These are phyloP conservation scores for Plestiodon gilberti DNA, from an alignment of 2,113 vertebrate species.

Conservation along the genomic window DNA sequence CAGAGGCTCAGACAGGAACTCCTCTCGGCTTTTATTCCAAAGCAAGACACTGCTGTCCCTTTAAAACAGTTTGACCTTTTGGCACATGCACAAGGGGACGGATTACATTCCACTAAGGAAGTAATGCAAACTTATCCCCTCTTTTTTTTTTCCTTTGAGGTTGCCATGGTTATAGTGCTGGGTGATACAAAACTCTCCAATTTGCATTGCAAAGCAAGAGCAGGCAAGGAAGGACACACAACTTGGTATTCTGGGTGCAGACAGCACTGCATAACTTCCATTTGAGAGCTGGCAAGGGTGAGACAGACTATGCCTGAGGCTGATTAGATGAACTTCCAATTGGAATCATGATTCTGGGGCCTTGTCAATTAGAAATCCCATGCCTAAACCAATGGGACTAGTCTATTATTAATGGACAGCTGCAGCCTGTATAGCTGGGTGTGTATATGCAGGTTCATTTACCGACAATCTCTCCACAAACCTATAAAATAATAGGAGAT, in stretches of 20 bases:
- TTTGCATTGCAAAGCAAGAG: slow-evolving; percentile 81
- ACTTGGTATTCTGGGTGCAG: slow-evolving; percentile 65
- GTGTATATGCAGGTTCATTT: background rate
- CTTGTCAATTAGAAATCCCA: background rate
- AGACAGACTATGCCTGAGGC: background rate
- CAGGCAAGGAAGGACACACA: slow-evolving; percentile 64
- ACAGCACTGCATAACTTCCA: slow-evolving; percentile 48
- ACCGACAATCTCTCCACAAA: background rate
- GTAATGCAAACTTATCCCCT: slow-evolving; percentile 70
- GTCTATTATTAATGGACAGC: background rate
- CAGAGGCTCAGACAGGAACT: background rate
- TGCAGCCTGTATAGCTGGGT: background rate
- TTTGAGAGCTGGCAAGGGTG: slow-evolving; percentile 37
- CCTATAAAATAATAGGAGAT: background rate
- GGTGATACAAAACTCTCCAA: slow-evolving; percentile 66
- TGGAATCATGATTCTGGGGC: background rate
- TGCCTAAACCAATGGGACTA: background rate
- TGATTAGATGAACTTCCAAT: no score
- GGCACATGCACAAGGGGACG: slow-evolving; percentile 48
- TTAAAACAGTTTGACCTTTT: slow-evolving; percentile 59
- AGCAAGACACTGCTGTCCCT: slow-evolving; percentile 46
- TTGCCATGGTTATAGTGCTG: slow-evolving; percentile 76
- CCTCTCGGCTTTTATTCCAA: slow-evolving; percentile 28
- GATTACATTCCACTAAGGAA: slow-evolving; percentile 68
- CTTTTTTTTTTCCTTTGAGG: slow-evolving; percentile 52